Conservation (phyloP, 2,797 vertebrate genomes). For the Pangasius djambal region DNA sequence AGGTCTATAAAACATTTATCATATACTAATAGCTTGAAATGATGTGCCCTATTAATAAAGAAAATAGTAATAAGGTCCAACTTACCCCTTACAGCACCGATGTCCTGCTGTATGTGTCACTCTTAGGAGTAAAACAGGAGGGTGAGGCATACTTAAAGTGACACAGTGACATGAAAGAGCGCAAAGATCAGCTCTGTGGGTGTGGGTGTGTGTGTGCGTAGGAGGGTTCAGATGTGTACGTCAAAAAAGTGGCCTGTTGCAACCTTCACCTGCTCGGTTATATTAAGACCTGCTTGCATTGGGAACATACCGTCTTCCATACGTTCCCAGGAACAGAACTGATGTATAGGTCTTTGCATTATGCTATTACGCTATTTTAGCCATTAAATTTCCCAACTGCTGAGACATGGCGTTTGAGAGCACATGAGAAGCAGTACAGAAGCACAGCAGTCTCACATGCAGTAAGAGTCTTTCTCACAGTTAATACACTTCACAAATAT, state of each 20-base stretch:
- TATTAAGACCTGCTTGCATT: constrained; percentile 13
- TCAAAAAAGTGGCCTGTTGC: background rate
- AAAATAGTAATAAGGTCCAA: background rate
- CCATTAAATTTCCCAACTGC: background rate
- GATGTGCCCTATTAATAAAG: background rate
- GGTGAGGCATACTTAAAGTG: background rate
- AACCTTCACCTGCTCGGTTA: constrained; percentile 21
- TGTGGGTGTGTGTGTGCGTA: background rate
- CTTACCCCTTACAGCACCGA: background rate
- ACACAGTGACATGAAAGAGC: background rate
- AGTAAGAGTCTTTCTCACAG: background rate
- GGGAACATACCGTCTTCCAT: background rate
- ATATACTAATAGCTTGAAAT: background rate
- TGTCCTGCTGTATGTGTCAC: background rate
- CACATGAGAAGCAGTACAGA: background rate
- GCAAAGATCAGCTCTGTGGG: background rate
- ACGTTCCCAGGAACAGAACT: background rate
- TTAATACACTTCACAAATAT: background rate
- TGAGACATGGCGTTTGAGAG: background rate
- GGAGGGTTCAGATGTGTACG: background rate
- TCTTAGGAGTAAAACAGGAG: background rate
- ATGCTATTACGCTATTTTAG: background rate
- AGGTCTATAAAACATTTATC: background rate
- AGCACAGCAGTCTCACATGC: background rate
- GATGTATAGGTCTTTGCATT: background rate